phyloP scores from a whole-genome alignment of 2,113 vertebrate species.

The Nicator chloris region DNA sequence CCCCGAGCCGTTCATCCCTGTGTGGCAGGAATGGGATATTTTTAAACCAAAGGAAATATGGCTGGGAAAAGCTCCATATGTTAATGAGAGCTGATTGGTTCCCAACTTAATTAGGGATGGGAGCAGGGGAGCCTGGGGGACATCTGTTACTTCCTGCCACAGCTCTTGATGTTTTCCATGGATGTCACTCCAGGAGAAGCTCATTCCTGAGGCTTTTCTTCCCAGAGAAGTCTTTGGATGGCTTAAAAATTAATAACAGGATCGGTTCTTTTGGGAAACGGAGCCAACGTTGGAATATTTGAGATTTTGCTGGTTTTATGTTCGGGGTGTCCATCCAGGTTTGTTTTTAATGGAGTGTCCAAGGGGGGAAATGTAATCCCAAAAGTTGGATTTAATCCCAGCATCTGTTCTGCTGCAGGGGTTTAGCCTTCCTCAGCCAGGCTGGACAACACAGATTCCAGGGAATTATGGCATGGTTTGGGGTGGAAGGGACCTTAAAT shows the following conservation, averaged over 20 bases:
- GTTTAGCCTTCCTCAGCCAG: rapidly evolving
- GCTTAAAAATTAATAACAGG: not conserved
- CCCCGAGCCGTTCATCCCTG: not conserved
- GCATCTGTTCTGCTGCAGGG: not conserved
- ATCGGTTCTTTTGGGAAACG: not conserved
- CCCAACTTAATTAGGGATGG: conserved; percentile 28
- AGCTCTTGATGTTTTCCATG: not conserved
- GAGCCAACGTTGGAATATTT: not conserved
- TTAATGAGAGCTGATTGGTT: not conserved
- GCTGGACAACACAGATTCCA: rapidly evolving
- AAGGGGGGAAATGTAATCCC: not conserved
- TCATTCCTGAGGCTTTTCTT: not conserved
- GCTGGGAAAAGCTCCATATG: not conserved
- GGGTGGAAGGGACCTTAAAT: not conserved
- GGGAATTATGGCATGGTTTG: not conserved
- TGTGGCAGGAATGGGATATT: not conserved
- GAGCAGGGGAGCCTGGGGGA: conserved; percentile 8
- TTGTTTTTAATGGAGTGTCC: not conserved
- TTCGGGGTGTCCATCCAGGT: not conserved
- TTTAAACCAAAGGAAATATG: not conserved
- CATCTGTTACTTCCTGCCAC: not conserved
- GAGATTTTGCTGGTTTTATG: rapidly evolving
- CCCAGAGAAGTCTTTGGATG: not conserved
- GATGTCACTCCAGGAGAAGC: not conserved
- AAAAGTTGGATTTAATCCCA: not conserved